phyloP scores from a whole-genome alignment of 2,797 vertebrate genomes.

The Pampus argenteus region DNA sequence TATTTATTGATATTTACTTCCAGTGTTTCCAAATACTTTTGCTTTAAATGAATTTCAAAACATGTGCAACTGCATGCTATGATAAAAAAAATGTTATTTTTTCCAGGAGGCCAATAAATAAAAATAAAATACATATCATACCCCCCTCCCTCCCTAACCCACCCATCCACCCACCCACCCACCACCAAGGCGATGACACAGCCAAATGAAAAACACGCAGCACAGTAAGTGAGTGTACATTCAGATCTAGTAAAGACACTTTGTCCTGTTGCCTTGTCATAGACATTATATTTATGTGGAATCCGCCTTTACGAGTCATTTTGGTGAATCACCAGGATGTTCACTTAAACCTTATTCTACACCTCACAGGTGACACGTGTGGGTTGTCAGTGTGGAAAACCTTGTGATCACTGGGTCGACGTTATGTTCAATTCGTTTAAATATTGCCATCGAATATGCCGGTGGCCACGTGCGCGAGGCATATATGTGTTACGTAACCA shows the following conservation, averaged over 20 bases:
- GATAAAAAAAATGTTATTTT: background rate
- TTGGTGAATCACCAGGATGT: background rate
- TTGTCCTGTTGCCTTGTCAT: no score
- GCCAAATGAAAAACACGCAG: no score
- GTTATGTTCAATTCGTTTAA: slow-evolving; percentile 43
- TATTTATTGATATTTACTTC: background rate
- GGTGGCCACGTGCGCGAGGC: slow-evolving; percentile 69
- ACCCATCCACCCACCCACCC: no score
- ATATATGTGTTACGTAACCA: slow-evolving; percentile 75
- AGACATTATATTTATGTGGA: no score
- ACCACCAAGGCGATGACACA: no score
- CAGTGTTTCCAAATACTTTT: slow-evolving; percentile 2
- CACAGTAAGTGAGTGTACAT: no score
- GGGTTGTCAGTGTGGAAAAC: slow-evolving; percentile 2
- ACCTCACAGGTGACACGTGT: background rate
- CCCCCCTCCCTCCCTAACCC: no score
- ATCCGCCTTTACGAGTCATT: background rate
- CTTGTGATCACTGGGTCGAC: slow-evolving; percentile 6
- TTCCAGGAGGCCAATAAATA: no score
- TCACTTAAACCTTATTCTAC: background rate
- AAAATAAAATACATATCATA: no score
- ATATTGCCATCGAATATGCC: slow-evolving; percentile 55
- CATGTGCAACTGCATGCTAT: background rate
- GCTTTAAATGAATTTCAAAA: background rate
- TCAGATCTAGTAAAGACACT: no score